phyloP scores from a whole-genome alignment of 2,113 vertebrate species.

The Cynocephalus volans region DNA sequence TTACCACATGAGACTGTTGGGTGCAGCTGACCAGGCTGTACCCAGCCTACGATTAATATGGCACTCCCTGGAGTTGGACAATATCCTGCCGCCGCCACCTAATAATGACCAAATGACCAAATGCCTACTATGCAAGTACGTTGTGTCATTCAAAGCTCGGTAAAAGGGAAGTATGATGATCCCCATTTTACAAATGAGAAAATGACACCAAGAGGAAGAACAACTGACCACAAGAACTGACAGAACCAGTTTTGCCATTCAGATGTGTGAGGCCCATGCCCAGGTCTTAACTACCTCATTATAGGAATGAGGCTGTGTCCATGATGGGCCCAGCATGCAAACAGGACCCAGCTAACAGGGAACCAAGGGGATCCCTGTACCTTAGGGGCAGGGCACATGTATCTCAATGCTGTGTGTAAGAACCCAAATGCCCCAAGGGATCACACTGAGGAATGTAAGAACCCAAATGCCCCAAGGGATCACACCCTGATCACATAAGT shows the following conservation, averaged over 20 bases:
- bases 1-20: background rate
- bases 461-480: too few relatives aligned
- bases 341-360: background rate
- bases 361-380: background rate
- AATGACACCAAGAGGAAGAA: background rate
- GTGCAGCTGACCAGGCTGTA: rapidly evolving
- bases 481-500: too few relatives aligned
- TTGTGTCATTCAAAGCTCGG: background rate
- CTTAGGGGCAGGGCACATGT: rapidly evolving
- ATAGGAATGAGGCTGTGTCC: background rate
- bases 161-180: background rate
- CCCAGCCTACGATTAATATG: background rate
- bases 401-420: background rate
- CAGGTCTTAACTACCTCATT: rapidly evolving
- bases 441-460: too few relatives aligned
- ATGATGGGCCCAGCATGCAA: background rate
- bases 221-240: rapidly evolving
- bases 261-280: background rate
- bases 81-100: background rate
- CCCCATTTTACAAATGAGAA: background rate
- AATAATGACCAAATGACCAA: too few relatives aligned
- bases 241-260: background rate
- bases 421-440: too few relatives aligned
- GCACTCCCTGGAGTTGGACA: rapidly evolving
- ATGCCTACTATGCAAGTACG: rapidly evolving